A percentile compares a stretch with the other conserved stretches of the same genome.
phyloP scores from a whole-genome alignment of 37 sponge, comb jelly and placozoan species.

The Theonella swinhoei region DNA sequence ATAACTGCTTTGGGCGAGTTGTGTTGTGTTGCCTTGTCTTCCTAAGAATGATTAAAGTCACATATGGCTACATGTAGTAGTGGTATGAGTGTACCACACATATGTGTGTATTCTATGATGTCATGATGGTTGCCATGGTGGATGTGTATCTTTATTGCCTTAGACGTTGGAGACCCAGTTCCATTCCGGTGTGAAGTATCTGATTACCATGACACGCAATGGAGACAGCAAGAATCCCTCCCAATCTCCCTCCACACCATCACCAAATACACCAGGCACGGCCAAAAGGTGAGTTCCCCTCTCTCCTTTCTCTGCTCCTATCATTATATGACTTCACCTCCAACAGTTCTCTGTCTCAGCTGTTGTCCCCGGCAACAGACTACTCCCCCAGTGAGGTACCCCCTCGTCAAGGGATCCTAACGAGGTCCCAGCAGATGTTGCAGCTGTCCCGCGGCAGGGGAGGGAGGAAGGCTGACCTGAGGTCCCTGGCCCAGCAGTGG shows the following conservation, averaged over 20 bases:
- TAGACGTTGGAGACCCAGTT: slow-evolving; percentile 37
- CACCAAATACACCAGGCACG: slow-evolving; percentile 34
- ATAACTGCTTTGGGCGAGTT: no score
- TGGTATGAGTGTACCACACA: no score
- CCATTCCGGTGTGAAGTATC: slow-evolving; percentile 44
- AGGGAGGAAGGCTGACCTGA: slow-evolving; percentile 19
- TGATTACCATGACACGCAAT: slow-evolving; percentile 45
- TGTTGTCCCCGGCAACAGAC: slow-evolving; percentile 17
- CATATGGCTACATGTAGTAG: no score
- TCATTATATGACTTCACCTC: not conserved
- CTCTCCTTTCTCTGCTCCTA: not conserved
- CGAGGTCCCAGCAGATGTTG: slow-evolving; percentile 41
- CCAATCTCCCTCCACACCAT: slow-evolving; percentile 15
- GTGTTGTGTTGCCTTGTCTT: no score
- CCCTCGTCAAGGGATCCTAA: not conserved
- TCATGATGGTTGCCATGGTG: no score
- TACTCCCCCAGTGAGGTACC: slow-evolving; percentile 4
- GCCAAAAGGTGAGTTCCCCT: not conserved
- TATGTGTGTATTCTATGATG: no score
- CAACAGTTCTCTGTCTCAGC: not conserved
- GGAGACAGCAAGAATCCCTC: not conserved
- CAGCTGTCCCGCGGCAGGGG: slow-evolving; percentile 13
- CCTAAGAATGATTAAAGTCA: no score
- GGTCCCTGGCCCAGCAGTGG: slow-evolving; percentile 30
- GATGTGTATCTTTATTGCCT: no score